These are phyloP conservation scores for Ascidia mentula DNA, from an alignment of 23 tunicate species.

Conservation along the genomic window DNA sequence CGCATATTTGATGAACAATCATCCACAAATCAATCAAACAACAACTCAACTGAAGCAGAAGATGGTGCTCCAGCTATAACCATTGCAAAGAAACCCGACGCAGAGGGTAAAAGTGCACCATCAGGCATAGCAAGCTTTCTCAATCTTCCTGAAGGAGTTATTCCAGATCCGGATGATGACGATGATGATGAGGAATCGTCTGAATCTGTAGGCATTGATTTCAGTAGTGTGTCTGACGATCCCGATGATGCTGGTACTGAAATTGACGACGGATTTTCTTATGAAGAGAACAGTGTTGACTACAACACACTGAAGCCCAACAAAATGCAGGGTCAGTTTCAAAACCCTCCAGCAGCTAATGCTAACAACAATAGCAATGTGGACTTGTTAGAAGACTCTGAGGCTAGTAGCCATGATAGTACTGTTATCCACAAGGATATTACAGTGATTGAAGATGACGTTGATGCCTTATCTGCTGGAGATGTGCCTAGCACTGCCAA, in stretches of 20 bases:
- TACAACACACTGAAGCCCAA: slow-evolving; percentile 51
- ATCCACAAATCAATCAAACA: neutral
- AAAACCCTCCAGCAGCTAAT: neutral
- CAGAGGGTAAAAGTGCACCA: neutral
- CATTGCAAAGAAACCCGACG: neutral
- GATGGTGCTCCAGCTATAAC: neutral
- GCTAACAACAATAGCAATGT: neutral
- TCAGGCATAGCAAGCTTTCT: slow-evolving; percentile 44
- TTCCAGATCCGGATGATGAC: slow-evolving; percentile 41
- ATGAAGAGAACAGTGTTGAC: slow-evolving; percentile 13
- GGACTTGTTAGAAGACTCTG: neutral
- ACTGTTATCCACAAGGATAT: neutral
- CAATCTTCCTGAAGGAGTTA: slow-evolving; percentile 59
- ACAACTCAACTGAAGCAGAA: slow-evolving; percentile 2
- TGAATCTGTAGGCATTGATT: neutral
- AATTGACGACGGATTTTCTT: slow-evolving; percentile 47
- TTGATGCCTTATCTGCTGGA: neutral
- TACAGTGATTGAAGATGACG: neutral
- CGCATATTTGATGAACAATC: slow-evolving; percentile 60
- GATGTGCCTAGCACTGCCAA: neutral
- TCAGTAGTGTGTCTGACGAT: slow-evolving; percentile 13
- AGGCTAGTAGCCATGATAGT: neutral
- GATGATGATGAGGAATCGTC: slow-evolving; percentile 4
- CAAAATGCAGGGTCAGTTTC: neutral
- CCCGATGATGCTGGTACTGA: slow-evolving; percentile 23